Conservation (phyloP, 2,113 vertebrate genomes). For the Terrapene triunguis region DNA sequence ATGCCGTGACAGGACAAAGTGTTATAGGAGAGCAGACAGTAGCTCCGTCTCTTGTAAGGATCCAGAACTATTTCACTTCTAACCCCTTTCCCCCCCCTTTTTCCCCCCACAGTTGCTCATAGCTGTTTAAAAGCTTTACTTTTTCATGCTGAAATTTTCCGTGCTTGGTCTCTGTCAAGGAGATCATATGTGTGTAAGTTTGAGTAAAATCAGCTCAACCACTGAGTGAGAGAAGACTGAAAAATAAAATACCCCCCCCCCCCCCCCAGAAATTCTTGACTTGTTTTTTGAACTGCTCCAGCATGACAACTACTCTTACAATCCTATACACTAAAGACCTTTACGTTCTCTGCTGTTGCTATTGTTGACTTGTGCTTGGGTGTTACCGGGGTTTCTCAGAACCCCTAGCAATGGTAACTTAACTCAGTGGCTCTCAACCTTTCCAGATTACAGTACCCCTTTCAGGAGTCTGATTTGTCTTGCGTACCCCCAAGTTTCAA, state of each 20-base stretch:
- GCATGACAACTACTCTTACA: neutral
- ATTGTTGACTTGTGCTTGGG: neutral
- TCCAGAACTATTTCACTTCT: neutral
- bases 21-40: neutral
- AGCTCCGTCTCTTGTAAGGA: neutral
- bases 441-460: too few relatives aligned
- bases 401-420: too few relatives aligned
- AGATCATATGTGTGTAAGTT: neutral
- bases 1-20: neutral
- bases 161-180: neutral
- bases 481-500: too few relatives aligned
- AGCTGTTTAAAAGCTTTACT: neutral
- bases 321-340: neutral
- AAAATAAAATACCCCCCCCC: neutral
- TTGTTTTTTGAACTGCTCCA: neutral
- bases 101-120: neutral
- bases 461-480: too few relatives aligned
- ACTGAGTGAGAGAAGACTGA: neutral
- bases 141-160: neutral
- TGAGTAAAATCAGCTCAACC: neutral
- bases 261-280: neutral
- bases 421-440: too few relatives aligned
- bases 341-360: neutral
- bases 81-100: neutral
- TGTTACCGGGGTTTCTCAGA: too few relatives aligned